Evolutionary conservation across 2,888 invertebrate species (phyloP), one percentile per base, ranked within the genome.

Genomic region (Chironomus tentans): DNA sequence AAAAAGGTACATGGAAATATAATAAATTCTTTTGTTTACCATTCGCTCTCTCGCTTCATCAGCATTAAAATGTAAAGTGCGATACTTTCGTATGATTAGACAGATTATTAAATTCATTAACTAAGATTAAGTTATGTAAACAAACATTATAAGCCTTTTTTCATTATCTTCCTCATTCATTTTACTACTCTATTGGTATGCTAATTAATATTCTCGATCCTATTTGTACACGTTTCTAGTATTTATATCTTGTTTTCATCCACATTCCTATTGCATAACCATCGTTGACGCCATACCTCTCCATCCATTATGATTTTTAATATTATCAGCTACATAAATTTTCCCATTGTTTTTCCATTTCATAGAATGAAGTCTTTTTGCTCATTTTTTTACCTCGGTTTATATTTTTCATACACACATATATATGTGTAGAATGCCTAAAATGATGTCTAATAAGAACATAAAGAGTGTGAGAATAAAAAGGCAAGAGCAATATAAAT

Each of bases 61-160:
- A 56, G 56, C 18, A 56, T 56, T 56, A 56, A 56, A 56, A 56
- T 56, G 56, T 56, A 56, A 56, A 56, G 56, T 56, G 56, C 18
- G 56, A 15, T 71, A 50, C 28, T 62, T 38, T 15, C 6, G 61
- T 28, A 62, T 28, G 62, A 62, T 72, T 62, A 72, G 24, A 38
- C 61, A 62, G 72, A 72, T 72, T 61, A 72, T 72, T 24, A 72
- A 72, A 61, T 62, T 72, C 72, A 72, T 72, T 72, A 72, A 72
- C 21, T 38, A 13, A 38, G 62, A 72, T 72, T 72, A 72, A 38
- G 61, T 62, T 50, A 24, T 72, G 62, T 72, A 72, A 72, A 50
- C 61, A 70, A 24, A 18, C 4, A 5, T 15, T 56, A 38, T 56
- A 56, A 56, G 56, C 56, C 56, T 18, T 56, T 56, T 56, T 56